These are phyloP conservation scores for Chelmon rostratus DNA, from an alignment of 2,797 vertebrate genomes.

Conservation along the genomic window DNA sequence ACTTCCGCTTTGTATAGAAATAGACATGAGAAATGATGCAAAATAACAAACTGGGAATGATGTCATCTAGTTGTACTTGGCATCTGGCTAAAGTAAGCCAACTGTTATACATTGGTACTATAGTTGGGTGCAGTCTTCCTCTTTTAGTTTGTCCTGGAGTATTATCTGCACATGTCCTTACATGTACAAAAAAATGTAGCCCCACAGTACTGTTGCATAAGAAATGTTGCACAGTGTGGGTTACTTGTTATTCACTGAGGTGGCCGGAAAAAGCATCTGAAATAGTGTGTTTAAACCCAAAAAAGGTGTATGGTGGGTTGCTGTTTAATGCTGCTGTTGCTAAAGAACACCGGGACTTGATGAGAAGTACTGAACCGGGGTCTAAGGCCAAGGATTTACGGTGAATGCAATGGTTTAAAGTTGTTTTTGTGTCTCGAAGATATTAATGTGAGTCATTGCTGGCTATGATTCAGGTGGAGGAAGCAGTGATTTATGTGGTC, in stretches of 20 bases:
- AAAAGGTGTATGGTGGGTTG: constrained; percentile 38
- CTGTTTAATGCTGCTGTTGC: constrained; percentile 8
- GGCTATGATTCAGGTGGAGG: constrained; percentile 24
- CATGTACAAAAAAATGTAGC: constrained; percentile 62
- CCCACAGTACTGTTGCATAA: constrained; percentile 22
- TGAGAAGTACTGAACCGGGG: constrained; percentile 13
- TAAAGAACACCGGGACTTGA: background rate
- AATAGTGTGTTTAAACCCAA: constrained; percentile 31
- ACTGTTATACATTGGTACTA: constrained; percentile 52
- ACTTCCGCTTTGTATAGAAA: constrained; percentile 75
- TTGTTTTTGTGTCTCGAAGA: constrained; percentile 15
- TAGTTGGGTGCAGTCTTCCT: constrained; percentile 58
- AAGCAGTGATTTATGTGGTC: constrained; percentile 15
- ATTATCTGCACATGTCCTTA: constrained; percentile 70
- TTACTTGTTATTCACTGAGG: constrained; percentile 33
- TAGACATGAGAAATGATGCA: constrained; percentile 62
- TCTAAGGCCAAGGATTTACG: background rate
- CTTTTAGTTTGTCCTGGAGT: constrained; percentile 58
- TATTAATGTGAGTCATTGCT: constrained; percentile 9
- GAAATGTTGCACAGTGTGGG: constrained; percentile 13
- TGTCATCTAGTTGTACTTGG: constrained; percentile 74
- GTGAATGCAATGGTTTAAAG: constrained; percentile 10
- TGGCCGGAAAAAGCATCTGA: constrained; percentile 5
- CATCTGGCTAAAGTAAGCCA: constrained; percentile 67
- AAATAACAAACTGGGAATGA: constrained; percentile 63